phyloP scores from a whole-genome alignment of 2,113 vertebrate species.

The Saccopteryx leptura region DNA sequence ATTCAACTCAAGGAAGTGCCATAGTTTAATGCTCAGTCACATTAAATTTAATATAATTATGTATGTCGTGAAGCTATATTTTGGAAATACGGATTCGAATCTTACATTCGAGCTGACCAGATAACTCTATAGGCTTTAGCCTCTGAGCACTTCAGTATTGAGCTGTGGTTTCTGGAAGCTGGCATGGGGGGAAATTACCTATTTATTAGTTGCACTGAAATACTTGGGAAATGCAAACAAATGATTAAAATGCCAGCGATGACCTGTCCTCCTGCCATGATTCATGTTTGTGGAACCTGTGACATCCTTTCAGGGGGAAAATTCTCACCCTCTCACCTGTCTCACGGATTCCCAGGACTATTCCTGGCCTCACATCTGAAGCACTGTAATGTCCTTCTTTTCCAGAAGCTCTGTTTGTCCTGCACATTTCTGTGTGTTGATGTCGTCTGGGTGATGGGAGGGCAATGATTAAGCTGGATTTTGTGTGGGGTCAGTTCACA shows the following conservation, averaged over 20 bases:
- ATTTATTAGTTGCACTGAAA: conserved; percentile 48
- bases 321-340: neutral
- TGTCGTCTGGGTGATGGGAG: conserved; percentile 12
- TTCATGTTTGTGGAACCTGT: neutral
- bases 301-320: conserved; percentile 34
- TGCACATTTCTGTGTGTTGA: neutral
- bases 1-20: conserved; percentile 80
- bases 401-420: neutral
- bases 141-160: neutral
- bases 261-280: neutral
- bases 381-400: neutral
- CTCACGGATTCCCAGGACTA: neutral
- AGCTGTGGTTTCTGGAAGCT: conserved; percentile 33
- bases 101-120: conserved; percentile 46
- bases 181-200: neutral
- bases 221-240: neutral
- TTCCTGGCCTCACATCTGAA: neutral
- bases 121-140: neutral
- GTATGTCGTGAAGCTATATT: conserved; percentile 69
- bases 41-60: conserved; percentile 77
- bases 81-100: conserved; percentile 72
- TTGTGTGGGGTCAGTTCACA: neutral
- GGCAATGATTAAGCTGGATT: conserved; percentile 28
- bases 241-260: conserved; percentile 46
- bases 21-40: conserved; percentile 77